Evolutionary conservation across 2,113 vertebrate genomes (phyloP).

Genomic region (Albula goreensis): DNA sequence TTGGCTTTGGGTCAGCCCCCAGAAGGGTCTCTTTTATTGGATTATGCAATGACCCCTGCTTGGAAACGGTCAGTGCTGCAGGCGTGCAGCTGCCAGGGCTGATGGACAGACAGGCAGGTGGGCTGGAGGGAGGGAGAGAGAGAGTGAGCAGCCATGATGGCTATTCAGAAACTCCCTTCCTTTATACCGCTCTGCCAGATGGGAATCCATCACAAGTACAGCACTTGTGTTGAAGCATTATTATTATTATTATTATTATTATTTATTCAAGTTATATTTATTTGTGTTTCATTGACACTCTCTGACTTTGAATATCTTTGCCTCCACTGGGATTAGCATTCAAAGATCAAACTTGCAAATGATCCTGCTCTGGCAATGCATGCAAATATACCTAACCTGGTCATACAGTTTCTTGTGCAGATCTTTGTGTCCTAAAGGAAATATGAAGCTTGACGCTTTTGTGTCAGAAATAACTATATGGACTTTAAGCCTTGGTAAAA

Average conservation of each 20-base stretch:
- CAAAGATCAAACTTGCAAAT: background rate
- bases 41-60: background rate
- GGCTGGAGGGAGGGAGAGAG: background rate
- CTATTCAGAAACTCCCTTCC: background rate
- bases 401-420: background rate
- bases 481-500: background rate
- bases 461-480: background rate
- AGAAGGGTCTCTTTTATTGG: background rate
- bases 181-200: background rate
- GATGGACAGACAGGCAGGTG: slow-evolving; percentile 8
- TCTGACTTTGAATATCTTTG: background rate
- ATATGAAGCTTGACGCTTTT: background rate
- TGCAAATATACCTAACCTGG: background rate
- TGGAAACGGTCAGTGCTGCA: background rate
- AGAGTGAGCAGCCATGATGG: background rate
- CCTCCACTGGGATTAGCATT: background rate
- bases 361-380: background rate
- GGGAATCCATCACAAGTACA: background rate
- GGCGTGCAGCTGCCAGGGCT: slow-evolving; percentile 14
- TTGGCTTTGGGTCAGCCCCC: background rate
- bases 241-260: background rate
- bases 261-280: background rate
- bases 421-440: background rate
- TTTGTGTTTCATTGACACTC: background rate
- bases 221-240: background rate